Conservation (phyloP, 2,113 vertebrate species). For the Eptesicus fuscus region DNA sequence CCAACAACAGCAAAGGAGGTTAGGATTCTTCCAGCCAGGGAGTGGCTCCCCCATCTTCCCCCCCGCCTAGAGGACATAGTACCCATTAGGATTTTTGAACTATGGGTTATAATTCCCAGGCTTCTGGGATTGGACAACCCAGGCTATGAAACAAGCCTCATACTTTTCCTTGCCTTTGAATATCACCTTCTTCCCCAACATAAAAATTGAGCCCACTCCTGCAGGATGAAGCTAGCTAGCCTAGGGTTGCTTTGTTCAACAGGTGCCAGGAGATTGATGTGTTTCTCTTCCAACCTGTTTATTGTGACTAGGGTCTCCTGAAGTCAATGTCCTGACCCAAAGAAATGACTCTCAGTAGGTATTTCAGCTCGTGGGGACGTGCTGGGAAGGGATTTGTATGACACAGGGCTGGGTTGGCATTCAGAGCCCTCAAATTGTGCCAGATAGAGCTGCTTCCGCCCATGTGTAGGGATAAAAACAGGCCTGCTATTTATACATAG, state of each 20-base stretch:
- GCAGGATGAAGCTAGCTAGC: background rate
- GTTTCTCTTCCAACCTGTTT: conserved; percentile 9
- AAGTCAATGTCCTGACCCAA: conserved; percentile 31
- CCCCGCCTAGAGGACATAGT: background rate
- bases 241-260: background rate
- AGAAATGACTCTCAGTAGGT: conserved; percentile 45
- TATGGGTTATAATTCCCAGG: conserved; percentile 3
- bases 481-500: conserved; percentile 56
- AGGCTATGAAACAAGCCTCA: background rate
- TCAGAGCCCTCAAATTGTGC: conserved; percentile 52
- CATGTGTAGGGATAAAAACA: conserved; percentile 60
- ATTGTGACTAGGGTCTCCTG: conserved; percentile 24
- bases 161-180: background rate
- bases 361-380: conserved; percentile 38
- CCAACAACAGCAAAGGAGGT: conserved; percentile 43
- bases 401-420: conserved; percentile 56
- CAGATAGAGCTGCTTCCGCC: conserved; percentile 55
- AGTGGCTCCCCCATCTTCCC: background rate
- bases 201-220: background rate
- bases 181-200: background rate
- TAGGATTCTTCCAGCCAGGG: background rate
- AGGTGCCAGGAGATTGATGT: background rate
- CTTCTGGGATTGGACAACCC: conserved; percentile 9
- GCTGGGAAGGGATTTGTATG: conserved; percentile 23
- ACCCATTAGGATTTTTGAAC: conserved; percentile 25